phyloP scores from a whole-genome alignment of 2,113 vertebrate genomes.

The Gallinago paraguaiae region DNA sequence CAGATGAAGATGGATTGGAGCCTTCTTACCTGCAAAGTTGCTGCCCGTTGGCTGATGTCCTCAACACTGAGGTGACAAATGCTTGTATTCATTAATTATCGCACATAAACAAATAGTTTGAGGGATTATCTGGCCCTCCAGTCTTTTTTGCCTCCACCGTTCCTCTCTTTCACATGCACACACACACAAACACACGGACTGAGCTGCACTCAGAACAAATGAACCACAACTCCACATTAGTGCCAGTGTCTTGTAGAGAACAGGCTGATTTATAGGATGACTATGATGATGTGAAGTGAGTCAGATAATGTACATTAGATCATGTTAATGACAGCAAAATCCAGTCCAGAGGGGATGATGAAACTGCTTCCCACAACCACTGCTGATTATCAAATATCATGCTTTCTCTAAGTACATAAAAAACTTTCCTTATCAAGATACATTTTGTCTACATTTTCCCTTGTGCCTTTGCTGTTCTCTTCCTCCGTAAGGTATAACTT shows the following conservation, averaged over 20 bases:
- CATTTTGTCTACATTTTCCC: neutral
- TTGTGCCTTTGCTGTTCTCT: neutral
- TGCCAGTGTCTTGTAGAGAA: neutral
- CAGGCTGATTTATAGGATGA: neutral
- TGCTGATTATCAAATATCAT: neutral
- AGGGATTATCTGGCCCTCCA: neutral
- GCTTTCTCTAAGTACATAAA: neutral
- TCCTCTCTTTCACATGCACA: neutral
- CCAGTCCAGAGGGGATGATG: neutral
- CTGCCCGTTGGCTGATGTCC: neutral
- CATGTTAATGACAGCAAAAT: neutral
- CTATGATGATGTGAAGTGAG: neutral
- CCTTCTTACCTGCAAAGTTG: conserved; percentile 38
- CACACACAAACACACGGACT: too few relatives aligned
- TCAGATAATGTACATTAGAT: neutral
- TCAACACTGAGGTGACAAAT: neutral
- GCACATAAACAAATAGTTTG: neutral
- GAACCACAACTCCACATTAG: neutral
- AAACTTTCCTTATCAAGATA: neutral
- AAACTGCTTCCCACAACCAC: neutral
- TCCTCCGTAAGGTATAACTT: neutral
- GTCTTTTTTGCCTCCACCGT: neutral
- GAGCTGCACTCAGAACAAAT: neutral
- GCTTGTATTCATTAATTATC: conserved; percentile 5
- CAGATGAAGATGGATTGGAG: conserved; percentile 70